These are phyloP conservation scores for Drosophila nr. medialis DNA, from an alignment of 2,888 invertebrate species.

Conservation along the genomic window DNA sequence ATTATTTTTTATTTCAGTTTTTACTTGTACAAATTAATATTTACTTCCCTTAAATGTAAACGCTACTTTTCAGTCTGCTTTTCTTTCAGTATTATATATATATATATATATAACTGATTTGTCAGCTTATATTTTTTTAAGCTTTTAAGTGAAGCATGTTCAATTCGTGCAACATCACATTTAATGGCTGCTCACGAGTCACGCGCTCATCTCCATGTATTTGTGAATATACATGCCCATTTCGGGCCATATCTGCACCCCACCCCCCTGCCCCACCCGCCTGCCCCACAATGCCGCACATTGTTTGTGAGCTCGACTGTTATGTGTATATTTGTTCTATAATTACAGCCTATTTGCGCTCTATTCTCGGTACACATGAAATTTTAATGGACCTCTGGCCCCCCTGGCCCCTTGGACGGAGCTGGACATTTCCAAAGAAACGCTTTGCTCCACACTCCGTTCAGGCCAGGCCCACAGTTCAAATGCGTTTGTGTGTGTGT, in stretches of 20 bases:
- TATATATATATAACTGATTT: too few species aligned
- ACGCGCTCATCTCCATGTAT: constrained; percentile 31
- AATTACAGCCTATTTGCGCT: constrained; percentile 75
- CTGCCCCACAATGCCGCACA: not conserved
- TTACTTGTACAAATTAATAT: not conserved
- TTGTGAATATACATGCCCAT: constrained; percentile 40
- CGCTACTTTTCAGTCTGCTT: too few species aligned
- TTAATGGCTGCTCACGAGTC: not conserved
- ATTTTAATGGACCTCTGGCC: constrained; percentile 63
- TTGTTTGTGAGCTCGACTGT: constrained; percentile 30
- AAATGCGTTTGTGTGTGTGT: not conserved
- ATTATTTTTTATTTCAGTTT: not conserved
- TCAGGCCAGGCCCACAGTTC: constrained; percentile 5
- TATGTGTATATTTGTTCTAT: constrained; percentile 70
- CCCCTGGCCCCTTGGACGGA: constrained; percentile 14
- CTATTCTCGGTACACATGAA: constrained; percentile 71
- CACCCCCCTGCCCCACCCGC: not conserved
- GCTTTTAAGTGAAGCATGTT: too few species aligned
- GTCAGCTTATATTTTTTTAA: not conserved
- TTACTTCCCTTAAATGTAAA: not conserved
- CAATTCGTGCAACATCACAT: not conserved
- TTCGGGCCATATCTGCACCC: constrained; percentile 41
- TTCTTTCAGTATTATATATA: not conserved
- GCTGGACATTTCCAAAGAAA: constrained; percentile 54
- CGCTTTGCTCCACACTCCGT: constrained; percentile 17